Evolutionary conservation across 2,113 vertebrate genomes (phyloP).

Genomic region (Pseudorasbora parva): DNA sequence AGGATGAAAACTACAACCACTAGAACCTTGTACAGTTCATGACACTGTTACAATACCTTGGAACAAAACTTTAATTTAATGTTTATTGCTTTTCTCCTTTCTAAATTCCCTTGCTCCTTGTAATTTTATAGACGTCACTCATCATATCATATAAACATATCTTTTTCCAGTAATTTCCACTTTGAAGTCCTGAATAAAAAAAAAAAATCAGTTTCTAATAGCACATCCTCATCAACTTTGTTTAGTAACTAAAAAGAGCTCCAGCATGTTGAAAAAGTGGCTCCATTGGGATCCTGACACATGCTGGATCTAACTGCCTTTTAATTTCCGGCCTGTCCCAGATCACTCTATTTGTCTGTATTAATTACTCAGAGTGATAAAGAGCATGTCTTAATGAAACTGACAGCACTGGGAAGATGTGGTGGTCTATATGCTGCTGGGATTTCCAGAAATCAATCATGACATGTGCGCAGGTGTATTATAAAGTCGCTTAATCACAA

Average conservation of each 20-base stretch:
- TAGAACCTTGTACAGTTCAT: too few relatives aligned
- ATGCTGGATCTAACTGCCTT: slow-evolving; percentile 14
- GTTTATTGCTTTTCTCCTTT: slow-evolving; percentile 4
- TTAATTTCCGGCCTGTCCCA: not conserved
- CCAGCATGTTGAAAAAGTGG: slow-evolving; percentile 23
- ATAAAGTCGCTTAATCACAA: not conserved
- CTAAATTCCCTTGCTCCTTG: not conserved
- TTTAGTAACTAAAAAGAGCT: slow-evolving; percentile 31
- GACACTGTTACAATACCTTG: too few relatives aligned
- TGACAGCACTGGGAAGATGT: not conserved
- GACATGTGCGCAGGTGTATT: not conserved
- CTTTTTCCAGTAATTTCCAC: slow-evolving; percentile 29
- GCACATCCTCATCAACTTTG: not conserved
- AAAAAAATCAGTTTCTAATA: slow-evolving; percentile 13
- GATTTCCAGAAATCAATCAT: not conserved
- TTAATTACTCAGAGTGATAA: slow-evolving; percentile 11
- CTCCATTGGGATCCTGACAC: not conserved
- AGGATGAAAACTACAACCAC: too few relatives aligned
- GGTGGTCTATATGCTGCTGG: not conserved
- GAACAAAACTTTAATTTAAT: slow-evolving; percentile 11
- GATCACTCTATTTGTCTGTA: slow-evolving; percentile 1
- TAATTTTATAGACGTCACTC: not conserved
- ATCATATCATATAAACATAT: too few relatives aligned
- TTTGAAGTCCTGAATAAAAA: slow-evolving; percentile 7
- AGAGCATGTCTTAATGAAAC: slow-evolving; percentile 2